Conservation (phyloP, 2,888 invertebrate species). For the Cheilosia soror region DNA sequence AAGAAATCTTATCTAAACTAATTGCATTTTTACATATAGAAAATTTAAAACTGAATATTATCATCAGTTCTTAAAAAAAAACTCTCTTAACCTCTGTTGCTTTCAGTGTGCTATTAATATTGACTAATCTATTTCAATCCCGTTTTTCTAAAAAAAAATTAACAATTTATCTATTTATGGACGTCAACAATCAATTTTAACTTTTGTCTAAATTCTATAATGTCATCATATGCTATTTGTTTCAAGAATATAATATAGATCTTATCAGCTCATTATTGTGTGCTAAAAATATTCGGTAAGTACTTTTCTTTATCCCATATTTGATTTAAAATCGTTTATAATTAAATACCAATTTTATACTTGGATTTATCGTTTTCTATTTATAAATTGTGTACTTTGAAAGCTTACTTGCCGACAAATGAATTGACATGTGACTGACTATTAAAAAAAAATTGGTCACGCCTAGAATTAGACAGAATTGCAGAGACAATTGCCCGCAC, state of each 20-base stretch:
- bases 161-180: background rate
- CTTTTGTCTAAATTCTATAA: background rate
- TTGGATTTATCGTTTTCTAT: background rate
- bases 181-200: background rate
- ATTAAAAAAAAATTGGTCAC: background rate
- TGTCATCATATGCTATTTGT: background rate
- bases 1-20: too few relatives aligned
- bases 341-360: background rate
- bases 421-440: background rate
- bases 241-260: background rate
- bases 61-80: too few relatives aligned
- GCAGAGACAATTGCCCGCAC: too few relatives aligned
- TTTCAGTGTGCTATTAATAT: background rate
- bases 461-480: background rate
- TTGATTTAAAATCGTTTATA: background rate
- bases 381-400: background rate
- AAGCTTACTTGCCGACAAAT: background rate
- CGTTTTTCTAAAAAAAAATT: background rate
- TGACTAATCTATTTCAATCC: background rate
- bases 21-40: too few relatives aligned
- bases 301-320: background rate
- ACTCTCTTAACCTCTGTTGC: background rate
- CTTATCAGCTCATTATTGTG: background rate
- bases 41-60: too few relatives aligned
- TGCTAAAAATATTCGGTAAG: conserved; percentile 29